Conservation (phyloP, 2,888 invertebrate species). For the Acleris cristana region DNA sequence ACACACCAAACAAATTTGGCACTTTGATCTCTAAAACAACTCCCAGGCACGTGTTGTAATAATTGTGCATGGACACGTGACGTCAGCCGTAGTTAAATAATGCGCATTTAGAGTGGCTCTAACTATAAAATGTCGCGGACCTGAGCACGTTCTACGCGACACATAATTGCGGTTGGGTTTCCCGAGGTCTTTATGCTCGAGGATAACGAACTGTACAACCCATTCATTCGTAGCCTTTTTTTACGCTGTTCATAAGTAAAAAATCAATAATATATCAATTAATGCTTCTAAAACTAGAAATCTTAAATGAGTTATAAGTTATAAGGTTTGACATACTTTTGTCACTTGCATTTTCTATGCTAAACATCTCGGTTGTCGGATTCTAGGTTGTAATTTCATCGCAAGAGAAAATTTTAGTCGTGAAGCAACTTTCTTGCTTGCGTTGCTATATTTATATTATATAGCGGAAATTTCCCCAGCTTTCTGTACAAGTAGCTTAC, state of each 20-base stretch:
- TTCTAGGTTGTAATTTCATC: too few relatives aligned
- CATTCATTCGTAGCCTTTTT: slow-evolving; percentile 2
- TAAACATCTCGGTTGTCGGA: too few relatives aligned
- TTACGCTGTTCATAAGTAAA: too few relatives aligned
- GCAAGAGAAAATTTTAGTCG: too few relatives aligned
- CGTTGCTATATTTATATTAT: not conserved
- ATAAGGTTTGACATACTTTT: too few relatives aligned
- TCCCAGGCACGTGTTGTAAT: not conserved
- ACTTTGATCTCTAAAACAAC: not conserved
- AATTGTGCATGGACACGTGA: slow-evolving; percentile 19
- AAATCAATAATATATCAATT: too few relatives aligned
- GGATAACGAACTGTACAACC: slow-evolving; percentile 22
- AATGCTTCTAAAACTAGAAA: too few relatives aligned
- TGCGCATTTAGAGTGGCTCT: slow-evolving; percentile 24
- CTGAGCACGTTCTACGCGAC: slow-evolving; percentile 16
- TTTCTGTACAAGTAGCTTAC: not conserved
- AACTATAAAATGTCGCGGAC: slow-evolving; percentile 16
- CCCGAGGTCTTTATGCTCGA: slow-evolving; percentile 16
- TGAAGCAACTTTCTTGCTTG: too few relatives aligned
- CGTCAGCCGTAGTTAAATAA: slow-evolving; percentile 11
- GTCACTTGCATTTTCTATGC: too few relatives aligned
- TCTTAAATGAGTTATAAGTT: too few relatives aligned
- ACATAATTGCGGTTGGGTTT: slow-evolving; percentile 26
- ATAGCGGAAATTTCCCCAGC: slow-evolving; percentile 3
- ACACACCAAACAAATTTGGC: too few relatives aligned